These are phyloP conservation scores for Lindbergichthys nudifrons DNA, from an alignment of 2,797 vertebrate genomes.

Conservation along the genomic window DNA sequence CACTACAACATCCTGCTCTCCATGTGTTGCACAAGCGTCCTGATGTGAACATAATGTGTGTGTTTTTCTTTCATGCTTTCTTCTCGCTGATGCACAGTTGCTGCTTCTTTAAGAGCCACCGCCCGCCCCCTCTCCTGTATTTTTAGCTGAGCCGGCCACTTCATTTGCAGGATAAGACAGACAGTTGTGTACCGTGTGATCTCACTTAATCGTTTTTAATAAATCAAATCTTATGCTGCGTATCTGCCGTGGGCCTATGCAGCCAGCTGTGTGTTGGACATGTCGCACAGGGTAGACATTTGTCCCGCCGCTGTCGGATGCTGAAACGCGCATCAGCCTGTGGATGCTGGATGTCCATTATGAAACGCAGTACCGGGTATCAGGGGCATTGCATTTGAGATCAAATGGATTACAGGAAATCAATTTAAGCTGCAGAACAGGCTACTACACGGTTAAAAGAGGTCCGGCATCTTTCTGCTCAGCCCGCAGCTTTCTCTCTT, in stretches of 20 bases:
- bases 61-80: not conserved
- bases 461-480: slow-evolving; percentile 46
- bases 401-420: slow-evolving; percentile 65
- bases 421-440: slow-evolving; percentile 49
- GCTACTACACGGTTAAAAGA: slow-evolving; percentile 50
- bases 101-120: slow-evolving; percentile 86
- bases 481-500: slow-evolving; percentile 57
- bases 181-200: slow-evolving; percentile 79
- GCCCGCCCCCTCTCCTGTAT: slow-evolving; percentile 85
- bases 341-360: slow-evolving; percentile 68
- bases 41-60: slow-evolving; percentile 39
- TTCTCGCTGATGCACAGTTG: slow-evolving; percentile 64
- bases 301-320: slow-evolving; percentile 69
- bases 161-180: slow-evolving; percentile 81
- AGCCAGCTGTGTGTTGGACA: slow-evolving; percentile 64
- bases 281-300: slow-evolving; percentile 42
- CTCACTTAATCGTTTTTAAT: slow-evolving; percentile 74
- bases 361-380: slow-evolving; percentile 69
- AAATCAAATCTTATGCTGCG: slow-evolving; percentile 71
- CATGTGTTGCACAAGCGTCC: slow-evolving; percentile 35
- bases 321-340: slow-evolving; percentile 59
- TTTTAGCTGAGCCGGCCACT: slow-evolving; percentile 87
- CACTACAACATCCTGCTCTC: slow-evolving; percentile 31
- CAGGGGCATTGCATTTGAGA: slow-evolving; percentile 54
- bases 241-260: slow-evolving; percentile 50